Evolutionary conservation across 2,888 invertebrate genomes (phyloP).

Genomic region (Pterostichus niger): DNA sequence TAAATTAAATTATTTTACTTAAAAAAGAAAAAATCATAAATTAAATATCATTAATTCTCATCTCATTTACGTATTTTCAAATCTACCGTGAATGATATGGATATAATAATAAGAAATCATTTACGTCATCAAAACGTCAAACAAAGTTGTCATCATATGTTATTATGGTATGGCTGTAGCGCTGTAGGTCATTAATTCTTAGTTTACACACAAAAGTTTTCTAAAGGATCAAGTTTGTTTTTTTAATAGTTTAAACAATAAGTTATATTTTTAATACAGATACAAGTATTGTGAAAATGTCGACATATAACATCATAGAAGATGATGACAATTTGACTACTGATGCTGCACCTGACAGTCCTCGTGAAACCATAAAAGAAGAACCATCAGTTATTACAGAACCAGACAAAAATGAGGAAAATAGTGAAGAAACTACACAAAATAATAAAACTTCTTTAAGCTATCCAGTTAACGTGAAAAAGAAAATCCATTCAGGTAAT

Average conservation of each 20-base stretch:
- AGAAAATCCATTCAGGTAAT: slow-evolving; percentile 27
- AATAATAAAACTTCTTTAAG: slow-evolving; percentile 28
- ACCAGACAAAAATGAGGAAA: slow-evolving; percentile 13
- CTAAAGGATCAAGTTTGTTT: neutral
- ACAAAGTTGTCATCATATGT: slow-evolving; percentile 31
- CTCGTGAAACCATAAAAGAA: slow-evolving; percentile 30
- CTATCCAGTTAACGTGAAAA: slow-evolving; percentile 12
- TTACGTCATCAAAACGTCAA: slow-evolving; percentile 47
- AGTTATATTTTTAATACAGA: slow-evolving; percentile 4
- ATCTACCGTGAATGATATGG: neutral
- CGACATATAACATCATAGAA: slow-evolving; percentile 18
- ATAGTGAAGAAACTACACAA: slow-evolving; percentile 26
- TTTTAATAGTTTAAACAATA: slow-evolving; percentile 7
- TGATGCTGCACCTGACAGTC: slow-evolving; percentile 62
- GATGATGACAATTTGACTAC: slow-evolving; percentile 55
- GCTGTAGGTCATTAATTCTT: slow-evolving; percentile 25
- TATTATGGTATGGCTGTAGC: slow-evolving; percentile 6
- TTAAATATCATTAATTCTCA: neutral
- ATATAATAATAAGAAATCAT: slow-evolving; percentile 53
- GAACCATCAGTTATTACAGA: slow-evolving; percentile 20
- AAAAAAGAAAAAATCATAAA: neutral
- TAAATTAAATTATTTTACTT: no score
- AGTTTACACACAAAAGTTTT: slow-evolving; percentile 22
- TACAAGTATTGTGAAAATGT: slow-evolving; percentile 28
- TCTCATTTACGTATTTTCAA: slow-evolving; percentile 1